A percentile compares a stretch with the other conserved stretches of the same genome.
These are phyloP conservation scores for Drosophila subobscura DNA, from an alignment of 1,140 invertebrate genomes.

Conservation along the genomic window DNA sequence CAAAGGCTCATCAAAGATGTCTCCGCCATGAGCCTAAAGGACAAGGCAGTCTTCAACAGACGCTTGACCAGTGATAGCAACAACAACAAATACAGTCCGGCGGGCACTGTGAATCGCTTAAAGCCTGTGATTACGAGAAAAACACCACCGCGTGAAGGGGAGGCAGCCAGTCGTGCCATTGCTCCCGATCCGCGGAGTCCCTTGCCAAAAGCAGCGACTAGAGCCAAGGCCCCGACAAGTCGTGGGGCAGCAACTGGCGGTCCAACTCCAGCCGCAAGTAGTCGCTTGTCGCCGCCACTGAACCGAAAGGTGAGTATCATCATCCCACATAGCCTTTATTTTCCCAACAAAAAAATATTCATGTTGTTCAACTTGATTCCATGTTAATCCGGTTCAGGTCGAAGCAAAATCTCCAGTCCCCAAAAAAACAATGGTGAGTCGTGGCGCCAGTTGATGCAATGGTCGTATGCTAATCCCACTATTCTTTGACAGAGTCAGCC, in stretches of 20 bases:
- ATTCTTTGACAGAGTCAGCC: background rate
- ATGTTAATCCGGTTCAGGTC: slow-evolving; percentile 19
- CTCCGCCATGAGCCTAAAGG: slow-evolving; percentile 46
- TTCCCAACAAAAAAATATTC: background rate
- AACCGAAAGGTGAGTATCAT: slow-evolving; percentile 29
- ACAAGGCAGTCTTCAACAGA: slow-evolving; percentile 17
- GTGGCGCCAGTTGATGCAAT: accelerated
- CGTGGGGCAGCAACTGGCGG: background rate
- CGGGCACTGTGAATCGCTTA: slow-evolving; percentile 36
- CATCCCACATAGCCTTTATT: slow-evolving; percentile 3
- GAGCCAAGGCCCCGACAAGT: background rate
- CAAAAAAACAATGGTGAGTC: slow-evolving; percentile 56
- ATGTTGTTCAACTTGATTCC: background rate
- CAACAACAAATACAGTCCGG: slow-evolving; percentile 54
- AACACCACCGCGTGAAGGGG: slow-evolving; percentile 39
- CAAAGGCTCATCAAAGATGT: slow-evolving; percentile 50
- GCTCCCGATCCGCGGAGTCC: slow-evolving; percentile 8
- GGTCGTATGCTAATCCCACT: background rate
- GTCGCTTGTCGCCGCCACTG: slow-evolving; percentile 8
- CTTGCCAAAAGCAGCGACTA: background rate
- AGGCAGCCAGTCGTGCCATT: background rate
- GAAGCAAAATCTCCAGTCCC: slow-evolving; percentile 58
- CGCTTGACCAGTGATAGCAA: slow-evolving; percentile 49
- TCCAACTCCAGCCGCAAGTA: background rate
- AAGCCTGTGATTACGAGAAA: slow-evolving; percentile 62